Evolutionary conservation across 2,888 invertebrate genomes (phyloP).

Genomic region (Synergus japonicus): DNA sequence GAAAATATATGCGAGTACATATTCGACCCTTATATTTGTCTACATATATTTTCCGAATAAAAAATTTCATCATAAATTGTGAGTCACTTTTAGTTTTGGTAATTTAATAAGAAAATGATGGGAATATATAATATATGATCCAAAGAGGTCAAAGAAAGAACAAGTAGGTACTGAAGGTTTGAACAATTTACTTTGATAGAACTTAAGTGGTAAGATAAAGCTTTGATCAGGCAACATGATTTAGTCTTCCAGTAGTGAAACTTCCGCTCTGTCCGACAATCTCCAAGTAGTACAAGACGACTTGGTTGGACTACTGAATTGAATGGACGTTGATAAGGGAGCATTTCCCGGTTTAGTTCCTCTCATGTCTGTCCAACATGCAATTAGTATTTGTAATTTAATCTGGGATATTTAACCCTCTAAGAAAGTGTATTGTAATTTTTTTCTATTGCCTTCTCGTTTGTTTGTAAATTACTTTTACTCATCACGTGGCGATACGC

Average conservation of each 20-base stretch:
- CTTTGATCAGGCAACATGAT: conserved; percentile 6
- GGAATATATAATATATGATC: neutral
- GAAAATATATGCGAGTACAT: neutral
- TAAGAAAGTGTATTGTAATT: too few relatives aligned
- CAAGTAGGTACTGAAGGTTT: neutral
- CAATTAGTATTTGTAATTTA: too few relatives aligned
- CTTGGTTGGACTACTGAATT: conserved; percentile 25
- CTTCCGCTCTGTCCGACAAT: conserved; percentile 11
- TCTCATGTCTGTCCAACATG: neutral
- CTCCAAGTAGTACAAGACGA: conserved; percentile 21
- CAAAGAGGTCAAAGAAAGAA: neutral
- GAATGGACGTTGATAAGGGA: conserved; percentile 37
- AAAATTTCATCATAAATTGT: neutral
- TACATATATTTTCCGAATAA: neutral
- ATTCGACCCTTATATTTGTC: neutral
- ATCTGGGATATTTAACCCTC: too few relatives aligned
- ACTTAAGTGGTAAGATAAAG: conserved; percentile 23
- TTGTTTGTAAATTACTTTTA: too few relatives aligned
- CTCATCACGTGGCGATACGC: too few relatives aligned
- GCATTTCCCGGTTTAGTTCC: neutral
- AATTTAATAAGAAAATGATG: neutral
- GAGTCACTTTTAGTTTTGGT: neutral
- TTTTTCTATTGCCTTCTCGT: too few relatives aligned
- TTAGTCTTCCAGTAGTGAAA: conserved; percentile 21
- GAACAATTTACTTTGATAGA: neutral